A percentile compares a stretch with the other conserved stretches of the same genome.
phyloP scores from a whole-genome alignment of 2,888 invertebrate genomes.

The Drosophila cognata region DNA sequence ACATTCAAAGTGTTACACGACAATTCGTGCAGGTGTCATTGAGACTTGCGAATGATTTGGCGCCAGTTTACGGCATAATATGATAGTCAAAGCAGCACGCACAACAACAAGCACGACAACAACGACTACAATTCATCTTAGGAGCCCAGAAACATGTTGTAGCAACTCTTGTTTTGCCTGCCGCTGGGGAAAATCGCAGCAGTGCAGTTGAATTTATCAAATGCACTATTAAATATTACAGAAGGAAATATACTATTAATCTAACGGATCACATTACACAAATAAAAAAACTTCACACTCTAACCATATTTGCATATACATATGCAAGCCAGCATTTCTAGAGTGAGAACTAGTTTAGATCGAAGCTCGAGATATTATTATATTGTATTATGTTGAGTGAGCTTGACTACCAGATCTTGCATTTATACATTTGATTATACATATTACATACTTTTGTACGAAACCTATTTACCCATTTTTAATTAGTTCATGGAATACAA shows the following conservation, averaged over 20 bases:
- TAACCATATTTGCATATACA: background rate
- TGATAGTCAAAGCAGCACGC: slow-evolving; percentile 49
- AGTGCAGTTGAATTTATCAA: background rate
- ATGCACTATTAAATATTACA: background rate
- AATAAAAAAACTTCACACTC: background rate
- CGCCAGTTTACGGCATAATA: slow-evolving; percentile 77
- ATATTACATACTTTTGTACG: background rate
- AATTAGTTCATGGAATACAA: background rate
- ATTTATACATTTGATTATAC: background rate
- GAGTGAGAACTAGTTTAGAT: background rate
- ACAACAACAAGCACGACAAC: slow-evolving; percentile 36
- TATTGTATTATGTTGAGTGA: background rate
- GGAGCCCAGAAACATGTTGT: slow-evolving; percentile 13
- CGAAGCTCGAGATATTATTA: background rate
- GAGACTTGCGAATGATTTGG: slow-evolving; percentile 79
- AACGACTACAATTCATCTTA: slow-evolving; percentile 12
- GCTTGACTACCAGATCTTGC: background rate
- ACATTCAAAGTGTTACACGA: slow-evolving; percentile 77
- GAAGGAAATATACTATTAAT: background rate
- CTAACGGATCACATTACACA: background rate
- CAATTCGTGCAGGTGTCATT: slow-evolving; percentile 80
- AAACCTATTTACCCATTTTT: background rate
- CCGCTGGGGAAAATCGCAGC: slow-evolving; percentile 1
- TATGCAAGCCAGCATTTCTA: background rate
- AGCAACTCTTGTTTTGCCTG: slow-evolving; percentile 2